phyloP scores from a whole-genome alignment of 2,888 invertebrate species.

The Torymus auratus region DNA sequence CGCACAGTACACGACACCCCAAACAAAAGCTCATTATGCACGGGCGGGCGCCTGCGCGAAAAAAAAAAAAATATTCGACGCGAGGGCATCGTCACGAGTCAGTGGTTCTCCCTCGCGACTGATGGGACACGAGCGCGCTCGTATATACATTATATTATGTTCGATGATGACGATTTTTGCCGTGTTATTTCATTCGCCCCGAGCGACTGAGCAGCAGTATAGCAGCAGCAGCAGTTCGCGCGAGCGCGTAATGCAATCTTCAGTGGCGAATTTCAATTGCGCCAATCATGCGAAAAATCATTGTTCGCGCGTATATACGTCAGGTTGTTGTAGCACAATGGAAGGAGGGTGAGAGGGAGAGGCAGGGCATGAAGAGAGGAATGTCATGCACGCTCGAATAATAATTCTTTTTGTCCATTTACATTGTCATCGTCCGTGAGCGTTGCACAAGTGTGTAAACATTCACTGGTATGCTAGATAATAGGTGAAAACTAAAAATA shows the following conservation, averaged over 20 bases:
- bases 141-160: neutral
- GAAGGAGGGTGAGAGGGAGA: neutral
- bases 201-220: conserved; percentile 6
- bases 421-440: conserved; percentile 21
- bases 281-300: conserved; percentile 51
- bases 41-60: too few relatives aligned
- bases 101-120: conserved; percentile 7
- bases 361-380: neutral
- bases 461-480: too few relatives aligned
- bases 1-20: too few relatives aligned
- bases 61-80: neutral
- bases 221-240: too few relatives aligned
- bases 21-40: too few relatives aligned
- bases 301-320: conserved; percentile 15
- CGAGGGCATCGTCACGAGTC: neutral
- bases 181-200: conserved; percentile 37
- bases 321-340: conserved; percentile 10
- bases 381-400: conserved; percentile 34
- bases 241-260: conserved; percentile 27
- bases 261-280: conserved; percentile 43
- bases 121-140: neutral
- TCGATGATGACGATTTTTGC: conserved; percentile 30
- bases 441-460: too few relatives aligned
- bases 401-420: conserved; percentile 31
- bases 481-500: too few relatives aligned